These are phyloP conservation scores for Drosophila tristis DNA, from an alignment of 1,140 invertebrate genomes.

Conservation along the genomic window DNA sequence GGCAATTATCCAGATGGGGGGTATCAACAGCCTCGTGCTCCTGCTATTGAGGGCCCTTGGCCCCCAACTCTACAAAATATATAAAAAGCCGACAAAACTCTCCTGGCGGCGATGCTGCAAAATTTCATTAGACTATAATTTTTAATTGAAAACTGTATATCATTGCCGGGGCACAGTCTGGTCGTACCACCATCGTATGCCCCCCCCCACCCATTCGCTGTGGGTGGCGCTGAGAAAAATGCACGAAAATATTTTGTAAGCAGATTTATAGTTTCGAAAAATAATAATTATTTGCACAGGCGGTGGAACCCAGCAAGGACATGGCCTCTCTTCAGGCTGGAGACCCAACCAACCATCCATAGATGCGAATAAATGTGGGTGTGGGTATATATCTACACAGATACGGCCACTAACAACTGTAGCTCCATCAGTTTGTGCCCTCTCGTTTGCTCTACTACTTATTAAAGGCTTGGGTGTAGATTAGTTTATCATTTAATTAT, in stretches of 20 bases:
- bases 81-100: conserved; percentile 42
- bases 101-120: conserved; percentile 47
- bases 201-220: conserved; percentile 14
- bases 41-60: no score
- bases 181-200: conserved; percentile 2
- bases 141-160: conserved; percentile 78
- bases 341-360: not conserved
- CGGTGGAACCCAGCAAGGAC: conserved; percentile 55
- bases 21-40: not conserved
- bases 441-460: conserved; percentile 34
- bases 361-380: not conserved
- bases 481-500: conserved; percentile 82
- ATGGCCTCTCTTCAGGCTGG: not conserved
- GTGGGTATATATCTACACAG: not conserved
- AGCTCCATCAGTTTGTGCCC: conserved; percentile 42
- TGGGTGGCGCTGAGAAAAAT: conserved; percentile 53
- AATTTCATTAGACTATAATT: conserved; percentile 76
- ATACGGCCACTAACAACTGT: conserved; percentile 19
- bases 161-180: conserved; percentile 61
- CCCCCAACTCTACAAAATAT: not conserved
- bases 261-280: conserved; percentile 78
- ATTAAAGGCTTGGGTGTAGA: conserved; percentile 66
- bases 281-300: conserved; percentile 79
- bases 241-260: conserved; percentile 75
- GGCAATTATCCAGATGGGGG: conserved; percentile 39